Conservation (phyloP, 2,888 invertebrate species). For the Epirrita christyi region DNA sequence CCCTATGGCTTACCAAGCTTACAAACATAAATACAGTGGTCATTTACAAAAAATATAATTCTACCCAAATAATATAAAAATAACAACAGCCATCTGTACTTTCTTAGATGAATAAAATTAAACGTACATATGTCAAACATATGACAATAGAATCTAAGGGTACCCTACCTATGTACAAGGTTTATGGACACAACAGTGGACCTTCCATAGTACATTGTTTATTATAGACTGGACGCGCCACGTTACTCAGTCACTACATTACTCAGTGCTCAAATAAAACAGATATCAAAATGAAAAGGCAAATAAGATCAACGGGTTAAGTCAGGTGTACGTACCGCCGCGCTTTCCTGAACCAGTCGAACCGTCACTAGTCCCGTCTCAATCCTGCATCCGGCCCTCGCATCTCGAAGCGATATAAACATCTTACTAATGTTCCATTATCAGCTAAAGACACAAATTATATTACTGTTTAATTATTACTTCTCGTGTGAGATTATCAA, state of each 20-base stretch:
- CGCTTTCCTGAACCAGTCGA: constrained; percentile 40
- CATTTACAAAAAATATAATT: constrained; percentile 84
- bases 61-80: constrained; percentile 85
- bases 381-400: constrained; percentile 20
- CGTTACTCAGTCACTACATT: constrained; percentile 73
- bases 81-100: constrained; percentile 85
- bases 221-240: constrained; percentile 73
- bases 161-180: constrained; percentile 79
- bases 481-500: constrained; percentile 80
- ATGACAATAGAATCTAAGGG: constrained; percentile 83
- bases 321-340: constrained; percentile 47
- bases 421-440: constrained; percentile 78
- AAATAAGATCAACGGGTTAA: constrained; percentile 56
- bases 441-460: constrained; percentile 84
- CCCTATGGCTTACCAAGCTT: constrained; percentile 83
- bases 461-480: constrained; percentile 79
- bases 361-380: constrained; percentile 26
- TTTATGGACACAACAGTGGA: constrained; percentile 67
- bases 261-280: constrained; percentile 64
- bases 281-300: constrained; percentile 52
- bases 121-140: constrained; percentile 83
- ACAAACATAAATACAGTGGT: constrained; percentile 84
- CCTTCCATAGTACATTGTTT: constrained; percentile 58
- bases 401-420: constrained; percentile 74
- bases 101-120: constrained; percentile 85